Base-by-base conservation (phyloP, 2,888 invertebrate genomes). In the Drosophila lutescens region DNA sequence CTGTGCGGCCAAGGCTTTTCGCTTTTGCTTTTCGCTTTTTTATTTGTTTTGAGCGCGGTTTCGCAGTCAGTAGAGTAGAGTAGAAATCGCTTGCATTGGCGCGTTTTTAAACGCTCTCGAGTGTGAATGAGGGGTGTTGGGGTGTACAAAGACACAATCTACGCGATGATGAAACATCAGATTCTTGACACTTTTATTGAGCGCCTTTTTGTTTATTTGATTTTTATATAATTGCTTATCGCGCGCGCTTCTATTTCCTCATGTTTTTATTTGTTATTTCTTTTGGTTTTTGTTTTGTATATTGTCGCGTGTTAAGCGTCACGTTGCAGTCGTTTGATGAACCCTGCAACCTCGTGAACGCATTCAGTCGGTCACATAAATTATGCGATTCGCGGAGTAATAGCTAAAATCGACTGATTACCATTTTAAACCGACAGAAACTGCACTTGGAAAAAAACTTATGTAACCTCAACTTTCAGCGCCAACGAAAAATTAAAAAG, bases 161-260 rank as follows among this genome's bases (percentile, higher is more conserved):
- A 20, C 8, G 36, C 44, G 32, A 32, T 66, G 65, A 65, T 65
- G 65, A 66, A 66, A 66, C 54, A 66, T 34, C 46, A 47, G 55
- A 67, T 55, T 67, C 67, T 66, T 41, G 61, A 62, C 62, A 34
- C 62, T 63, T 32, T 47, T 62, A 38, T 65, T 30, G 30, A 34
- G 34, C 38, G 47, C 60, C 47, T 10, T 32, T 51, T 43, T 23
- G 50, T 15, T 44, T 23, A n/a, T 55, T 51, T 46, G 32, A 32
- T 55, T 54, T 62, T 54, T 55, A 40, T 54, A 40, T 55, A 32
- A 56, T 36, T 32, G 38, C 17, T 66, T 55, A 30, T 61, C 60
- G 44, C 60, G 12, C 6, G 20, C 10, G 26, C 12, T n/a, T 44
- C 17, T 30, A 30, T 30, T 59, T 34, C 43, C 59, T 17, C 26